Percentiles rank a stretch among this genome's conserved stretches.
phyloP scores from a whole-genome alignment of 2,888 invertebrate genomes.

The Meiosimyza decipiens region DNA sequence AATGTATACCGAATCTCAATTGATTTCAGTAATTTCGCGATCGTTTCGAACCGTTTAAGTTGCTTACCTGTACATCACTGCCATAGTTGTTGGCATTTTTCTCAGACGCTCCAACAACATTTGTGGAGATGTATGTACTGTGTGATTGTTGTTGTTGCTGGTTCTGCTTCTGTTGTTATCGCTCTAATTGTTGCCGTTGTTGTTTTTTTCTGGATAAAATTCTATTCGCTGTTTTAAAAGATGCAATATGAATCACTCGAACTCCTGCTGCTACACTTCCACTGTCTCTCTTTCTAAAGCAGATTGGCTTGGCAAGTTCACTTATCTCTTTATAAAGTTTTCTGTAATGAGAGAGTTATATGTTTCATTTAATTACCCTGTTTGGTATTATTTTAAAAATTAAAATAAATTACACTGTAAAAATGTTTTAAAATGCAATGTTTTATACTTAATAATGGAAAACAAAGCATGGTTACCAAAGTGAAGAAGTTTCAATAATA shows the following conservation, averaged over 20 bases:
- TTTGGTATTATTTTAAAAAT: slow-evolving; percentile 21
- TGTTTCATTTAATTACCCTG: slow-evolving; percentile 22
- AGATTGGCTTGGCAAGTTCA: neutral
- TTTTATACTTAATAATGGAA: too few relatives aligned
- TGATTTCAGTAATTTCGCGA: neutral
- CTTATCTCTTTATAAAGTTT: slow-evolving; percentile 6
- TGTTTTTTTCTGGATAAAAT: slow-evolving; percentile 30
- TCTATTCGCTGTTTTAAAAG: neutral
- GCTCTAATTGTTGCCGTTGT: slow-evolving; percentile 36
- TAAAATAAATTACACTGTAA: neutral
- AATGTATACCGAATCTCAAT: neutral
- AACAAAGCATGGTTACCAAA: too few relatives aligned
- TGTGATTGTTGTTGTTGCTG: slow-evolving; percentile 44
- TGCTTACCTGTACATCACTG: slow-evolving; percentile 63
- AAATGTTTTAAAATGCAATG: neutral
- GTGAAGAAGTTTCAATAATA: too few relatives aligned
- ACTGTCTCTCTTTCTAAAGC: slow-evolving; percentile 7
- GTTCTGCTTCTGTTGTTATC: slow-evolving; percentile 44
- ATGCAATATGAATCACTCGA: slow-evolving; percentile 15
- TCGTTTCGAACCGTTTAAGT: slow-evolving; percentile 11
- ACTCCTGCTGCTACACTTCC: neutral
- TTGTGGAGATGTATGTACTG: slow-evolving; percentile 23
- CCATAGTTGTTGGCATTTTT: slow-evolving; percentile 41
- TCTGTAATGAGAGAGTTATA: slow-evolving; percentile 16
- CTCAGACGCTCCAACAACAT: slow-evolving; percentile 32